Conservation (phyloP, 2,888 invertebrate genomes). For the Hirtodrosophila confusa region DNA sequence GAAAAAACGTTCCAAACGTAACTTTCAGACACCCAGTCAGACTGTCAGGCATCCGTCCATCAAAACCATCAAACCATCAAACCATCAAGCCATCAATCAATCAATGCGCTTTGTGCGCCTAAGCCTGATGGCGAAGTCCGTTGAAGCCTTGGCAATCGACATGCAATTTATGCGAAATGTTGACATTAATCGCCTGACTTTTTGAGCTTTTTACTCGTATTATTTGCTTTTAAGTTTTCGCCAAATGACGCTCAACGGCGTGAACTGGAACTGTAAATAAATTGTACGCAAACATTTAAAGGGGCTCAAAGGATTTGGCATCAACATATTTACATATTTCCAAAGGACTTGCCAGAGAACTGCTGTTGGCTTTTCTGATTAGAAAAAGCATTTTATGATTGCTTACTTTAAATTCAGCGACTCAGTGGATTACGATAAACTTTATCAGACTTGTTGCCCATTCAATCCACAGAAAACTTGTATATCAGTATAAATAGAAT, state of each 20-base stretch:
- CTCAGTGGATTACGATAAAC: constrained; percentile 6
- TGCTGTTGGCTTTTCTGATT: constrained; percentile 20
- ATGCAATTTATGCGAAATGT: constrained; percentile 76
- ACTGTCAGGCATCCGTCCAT: constrained; percentile 31
- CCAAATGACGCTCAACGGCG: constrained; percentile 18
- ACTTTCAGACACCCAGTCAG: constrained; percentile 30
- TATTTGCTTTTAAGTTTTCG: constrained; percentile 53
- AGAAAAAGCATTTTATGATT: constrained; percentile 6
- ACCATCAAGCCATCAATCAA: constrained; percentile 56
- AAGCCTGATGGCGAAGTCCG: constrained; percentile 27
- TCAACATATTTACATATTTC: constrained; percentile 31
- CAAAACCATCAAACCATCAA: constrained; percentile 24
- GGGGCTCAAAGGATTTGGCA: constrained; percentile 57
- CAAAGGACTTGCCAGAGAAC: constrained; percentile 28
- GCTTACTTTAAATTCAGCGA: constrained; percentile 1
- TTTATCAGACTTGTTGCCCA: neutral
- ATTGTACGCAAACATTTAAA: constrained; percentile 63
- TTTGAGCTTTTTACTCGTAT: constrained; percentile 26
- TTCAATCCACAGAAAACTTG: too few species aligned
- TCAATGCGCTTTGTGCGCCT: constrained; percentile 47
- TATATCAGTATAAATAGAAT: too few species aligned
- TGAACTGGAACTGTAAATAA: constrained; percentile 52
- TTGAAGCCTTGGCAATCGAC: constrained; percentile 44
- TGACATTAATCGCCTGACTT: constrained; percentile 71
- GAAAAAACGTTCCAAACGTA: constrained; percentile 28